phyloP scores from a whole-genome alignment of 2,797 vertebrate species.

The Columba guinea region DNA sequence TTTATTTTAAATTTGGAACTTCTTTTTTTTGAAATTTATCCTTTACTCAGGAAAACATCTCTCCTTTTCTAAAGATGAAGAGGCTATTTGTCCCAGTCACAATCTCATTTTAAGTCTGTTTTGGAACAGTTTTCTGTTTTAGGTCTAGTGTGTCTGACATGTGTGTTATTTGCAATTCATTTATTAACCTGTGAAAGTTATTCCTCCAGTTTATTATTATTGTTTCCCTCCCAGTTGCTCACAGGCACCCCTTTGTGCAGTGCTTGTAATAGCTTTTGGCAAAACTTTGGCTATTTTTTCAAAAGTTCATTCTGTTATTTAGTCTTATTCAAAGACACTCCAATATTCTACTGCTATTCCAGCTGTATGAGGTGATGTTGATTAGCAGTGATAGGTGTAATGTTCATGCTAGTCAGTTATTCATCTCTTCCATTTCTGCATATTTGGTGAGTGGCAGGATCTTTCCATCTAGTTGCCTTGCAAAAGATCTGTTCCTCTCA shows the following conservation, averaged over 20 bases:
- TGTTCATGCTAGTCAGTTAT: neutral
- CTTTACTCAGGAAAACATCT: neutral
- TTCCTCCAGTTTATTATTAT: slow-evolving; percentile 27
- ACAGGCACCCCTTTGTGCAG: slow-evolving; percentile 9
- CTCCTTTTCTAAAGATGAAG: neutral
- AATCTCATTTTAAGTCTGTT: neutral
- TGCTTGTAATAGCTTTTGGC: neutral
- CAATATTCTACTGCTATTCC: neutral
- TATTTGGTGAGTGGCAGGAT: neutral
- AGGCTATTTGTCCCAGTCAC: neutral
- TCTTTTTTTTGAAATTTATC: neutral
- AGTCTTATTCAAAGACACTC: slow-evolving; percentile 6
- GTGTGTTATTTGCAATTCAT: slow-evolving; percentile 36
- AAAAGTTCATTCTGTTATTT: neutral
- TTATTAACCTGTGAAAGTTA: neutral
- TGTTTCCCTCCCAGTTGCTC: slow-evolving; percentile 20
- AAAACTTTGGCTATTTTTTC: neutral
- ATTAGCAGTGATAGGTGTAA: slow-evolving; percentile 1
- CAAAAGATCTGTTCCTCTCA: neutral
- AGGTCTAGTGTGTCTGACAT: neutral
- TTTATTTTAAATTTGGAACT: neutral
- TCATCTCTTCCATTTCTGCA: slow-evolving; percentile 6
- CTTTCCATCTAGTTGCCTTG: neutral
- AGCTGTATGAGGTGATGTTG: slow-evolving; percentile 10
- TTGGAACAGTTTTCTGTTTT: slow-evolving; percentile 4